A percentile compares a stretch with the other conserved stretches of the same genome.
Conservation (phyloP, 2,888 invertebrate genomes). For the Hypercompe scribonia region DNA sequence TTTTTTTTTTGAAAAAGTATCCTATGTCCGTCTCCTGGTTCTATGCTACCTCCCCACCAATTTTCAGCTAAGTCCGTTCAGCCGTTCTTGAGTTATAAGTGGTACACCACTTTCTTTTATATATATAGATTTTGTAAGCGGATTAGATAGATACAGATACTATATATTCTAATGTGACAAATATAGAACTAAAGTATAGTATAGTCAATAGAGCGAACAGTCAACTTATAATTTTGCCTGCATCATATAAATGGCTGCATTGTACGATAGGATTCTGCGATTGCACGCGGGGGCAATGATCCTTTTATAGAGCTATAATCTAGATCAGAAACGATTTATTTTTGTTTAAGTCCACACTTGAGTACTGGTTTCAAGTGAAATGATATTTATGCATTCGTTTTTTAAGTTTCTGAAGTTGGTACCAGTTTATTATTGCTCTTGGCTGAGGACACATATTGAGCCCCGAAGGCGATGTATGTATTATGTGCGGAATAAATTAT, state of each 20-base stretch:
- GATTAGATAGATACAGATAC: too few relatives aligned
- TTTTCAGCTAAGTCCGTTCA: too few relatives aligned
- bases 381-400: background rate
- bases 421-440: background rate
- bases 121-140: too few relatives aligned
- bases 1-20: too few relatives aligned
- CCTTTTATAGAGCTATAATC: conserved; percentile 47
- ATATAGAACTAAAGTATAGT: background rate
- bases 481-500: too few relatives aligned
- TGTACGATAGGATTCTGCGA: conserved; percentile 18
- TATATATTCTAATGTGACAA: background rate
- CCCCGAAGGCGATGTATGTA: too few relatives aligned
- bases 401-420: background rate
- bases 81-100: too few relatives aligned
- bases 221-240: conserved; percentile 29
- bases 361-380: conserved; percentile 5
- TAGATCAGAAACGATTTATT: conserved; percentile 43
- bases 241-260: conserved; percentile 16
- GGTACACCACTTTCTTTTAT: too few relatives aligned
- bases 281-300: conserved; percentile 39
- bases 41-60: too few relatives aligned
- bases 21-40: too few relatives aligned
- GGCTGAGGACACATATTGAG: too few relatives aligned
- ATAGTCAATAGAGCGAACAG: conserved; percentile 10
- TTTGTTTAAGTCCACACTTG: conserved; percentile 35